These are phyloP conservation scores for Aricia agestis DNA, from an alignment of 1,140 invertebrate genomes.

Conservation along the genomic window DNA sequence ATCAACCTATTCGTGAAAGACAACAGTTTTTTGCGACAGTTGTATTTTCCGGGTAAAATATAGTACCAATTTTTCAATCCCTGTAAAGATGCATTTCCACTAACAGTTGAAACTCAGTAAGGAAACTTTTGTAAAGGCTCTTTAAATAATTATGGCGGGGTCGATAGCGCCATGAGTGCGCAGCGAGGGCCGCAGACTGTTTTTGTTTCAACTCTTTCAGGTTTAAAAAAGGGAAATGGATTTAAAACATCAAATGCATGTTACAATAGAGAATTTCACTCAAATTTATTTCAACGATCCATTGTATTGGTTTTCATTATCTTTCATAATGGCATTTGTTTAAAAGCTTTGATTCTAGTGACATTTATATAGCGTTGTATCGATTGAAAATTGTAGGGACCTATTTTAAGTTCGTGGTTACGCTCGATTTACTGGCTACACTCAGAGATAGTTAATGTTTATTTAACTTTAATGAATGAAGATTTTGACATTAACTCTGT, in stretches of 20 bases:
- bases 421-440: no score
- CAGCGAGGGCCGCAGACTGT: constrained; percentile 27
- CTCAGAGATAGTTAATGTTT: no score
- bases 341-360: not conserved
- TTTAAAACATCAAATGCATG: not conserved
- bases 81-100: no score
- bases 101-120: not conserved
- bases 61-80: no score
- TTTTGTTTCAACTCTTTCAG: constrained; percentile 18
- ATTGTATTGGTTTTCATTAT: not conserved
- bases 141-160: constrained; percentile 36
- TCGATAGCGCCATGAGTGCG: constrained; percentile 31
- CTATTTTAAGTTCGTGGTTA: no score
- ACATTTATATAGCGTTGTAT: not conserved
- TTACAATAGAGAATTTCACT: constrained; percentile 3
- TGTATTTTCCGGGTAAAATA: no score
- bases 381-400: not conserved
- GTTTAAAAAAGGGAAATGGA: not conserved
- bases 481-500: no score
- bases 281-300: not conserved
- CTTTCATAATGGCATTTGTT: constrained; percentile 1
- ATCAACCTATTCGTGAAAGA: no score
- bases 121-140: constrained; percentile 18
- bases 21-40: no score
- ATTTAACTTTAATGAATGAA: no score